Evolutionary conservation across 2,888 invertebrate species (phyloP), one percentile per base, ranked within the genome.

Genomic region (Apotomis turbidana): DNA sequence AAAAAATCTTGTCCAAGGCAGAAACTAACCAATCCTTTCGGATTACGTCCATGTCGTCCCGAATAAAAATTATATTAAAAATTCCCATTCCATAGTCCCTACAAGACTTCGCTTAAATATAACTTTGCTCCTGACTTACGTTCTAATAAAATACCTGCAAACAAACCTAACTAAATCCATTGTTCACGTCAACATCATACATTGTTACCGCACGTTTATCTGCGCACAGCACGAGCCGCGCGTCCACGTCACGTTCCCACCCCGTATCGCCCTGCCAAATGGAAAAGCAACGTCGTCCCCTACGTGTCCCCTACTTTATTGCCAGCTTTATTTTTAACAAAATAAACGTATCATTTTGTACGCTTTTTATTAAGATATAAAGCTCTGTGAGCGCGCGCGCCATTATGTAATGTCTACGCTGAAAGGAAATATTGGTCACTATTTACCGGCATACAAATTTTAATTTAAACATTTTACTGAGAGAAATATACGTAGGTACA

Each of bases 231-330:
- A 64, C 41, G 15, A 15, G 54, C 12, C 64, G 1, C 44, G 52
- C 15, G n/a, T 41, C 52, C 10, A 44, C 51, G 55, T 66, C 60
- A 74, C 77, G 71, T 80, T 6, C 5, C 41, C 6, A 1, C 41
- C 41, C 41, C 77, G 79, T 77, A 78, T 6, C 41, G 74, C 74
- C 84, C 78, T 80, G 69, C 80, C 81, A 82, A 83, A 86, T 85
- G 85, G 87, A 84, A 82, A 81, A 84, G 77, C 81, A 83, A 72
- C 81, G 85, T 85, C 81, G 75, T 74, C 78, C 74, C 27, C 72
- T 79, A 86, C 86, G 87, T 86, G 87, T 79, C 76, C 78, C 78
- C 74, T 74, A 76, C 76, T 83, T 86, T 86, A 86, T 83, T 79
- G 78, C 81, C 63, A 70, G 75, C 82, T 84, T 84, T 85, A 85